Conservation (phyloP, 2,113 vertebrate genomes). For the Alaudala cheleensis region DNA sequence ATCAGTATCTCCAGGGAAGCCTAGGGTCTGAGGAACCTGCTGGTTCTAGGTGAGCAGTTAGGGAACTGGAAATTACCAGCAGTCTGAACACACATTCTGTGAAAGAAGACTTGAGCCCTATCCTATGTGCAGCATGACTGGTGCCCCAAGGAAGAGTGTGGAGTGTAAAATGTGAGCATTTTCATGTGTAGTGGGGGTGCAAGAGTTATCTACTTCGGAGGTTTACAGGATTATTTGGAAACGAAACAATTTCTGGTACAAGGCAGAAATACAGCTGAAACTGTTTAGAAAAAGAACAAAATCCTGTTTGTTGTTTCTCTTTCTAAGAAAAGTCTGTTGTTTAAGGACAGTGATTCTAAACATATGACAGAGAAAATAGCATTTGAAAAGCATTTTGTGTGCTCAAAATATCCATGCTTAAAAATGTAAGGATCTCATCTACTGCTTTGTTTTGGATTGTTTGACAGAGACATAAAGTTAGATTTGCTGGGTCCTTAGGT, state of each 20-base stretch:
- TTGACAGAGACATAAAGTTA: not conserved
- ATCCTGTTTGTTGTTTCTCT: not conserved
- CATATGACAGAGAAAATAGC: conserved; percentile 14
- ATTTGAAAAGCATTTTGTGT: not conserved
- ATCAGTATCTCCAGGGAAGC: not conserved
- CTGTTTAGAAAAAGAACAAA: conserved; percentile 26
- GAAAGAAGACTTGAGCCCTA: not conserved
- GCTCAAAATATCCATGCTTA: conserved; percentile 4
- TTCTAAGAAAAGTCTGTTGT: conserved; percentile 48
- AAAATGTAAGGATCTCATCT: not conserved
- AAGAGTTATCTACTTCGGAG: not conserved
- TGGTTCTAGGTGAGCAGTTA: not conserved
- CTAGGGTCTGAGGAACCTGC: not conserved
- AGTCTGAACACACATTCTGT: not conserved
- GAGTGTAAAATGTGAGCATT: not conserved
- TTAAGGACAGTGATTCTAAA: conserved; percentile 35
- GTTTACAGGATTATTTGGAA: not conserved
- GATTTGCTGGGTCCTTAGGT: not conserved
- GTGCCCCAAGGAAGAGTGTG: not conserved
- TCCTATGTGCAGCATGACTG: not conserved
- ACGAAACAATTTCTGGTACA: not conserved
- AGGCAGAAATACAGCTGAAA: not conserved
- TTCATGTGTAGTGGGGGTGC: not conserved
- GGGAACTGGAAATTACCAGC: not conserved
- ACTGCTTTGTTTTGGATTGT: not conserved